A percentile compares a stretch with the other conserved stretches of the same genome.
Evolutionary conservation across 2,113 vertebrate species (phyloP).

Genomic region (Eleginops maclovinus): DNA sequence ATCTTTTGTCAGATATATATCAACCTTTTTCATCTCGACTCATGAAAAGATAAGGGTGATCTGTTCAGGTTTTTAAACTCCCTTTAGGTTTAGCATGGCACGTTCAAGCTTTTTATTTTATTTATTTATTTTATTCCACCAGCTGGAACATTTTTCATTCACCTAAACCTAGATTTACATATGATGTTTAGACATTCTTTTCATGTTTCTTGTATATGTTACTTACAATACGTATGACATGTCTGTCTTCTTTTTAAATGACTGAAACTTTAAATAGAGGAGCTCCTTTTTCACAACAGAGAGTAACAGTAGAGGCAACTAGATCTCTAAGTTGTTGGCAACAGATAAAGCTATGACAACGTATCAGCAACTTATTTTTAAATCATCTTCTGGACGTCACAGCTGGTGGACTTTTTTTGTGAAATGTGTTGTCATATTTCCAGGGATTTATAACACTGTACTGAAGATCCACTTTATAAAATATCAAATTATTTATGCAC

Average conservation of each 20-base stretch:
- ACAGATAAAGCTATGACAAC: background rate
- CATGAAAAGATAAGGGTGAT: too few relatives aligned
- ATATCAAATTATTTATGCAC: conserved; percentile 14
- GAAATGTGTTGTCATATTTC: conserved; percentile 13
- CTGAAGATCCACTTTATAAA: background rate
- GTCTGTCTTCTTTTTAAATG: background rate
- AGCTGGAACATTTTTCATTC: too few relatives aligned
- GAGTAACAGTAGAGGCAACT: conserved; percentile 56
- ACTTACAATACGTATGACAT: too few relatives aligned
- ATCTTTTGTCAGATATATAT: too few relatives aligned
- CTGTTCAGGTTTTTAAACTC: too few relatives aligned
- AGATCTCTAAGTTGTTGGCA: conserved; percentile 39
- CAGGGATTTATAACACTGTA: conserved; percentile 16
- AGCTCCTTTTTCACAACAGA: conserved; percentile 65
- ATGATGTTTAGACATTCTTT: too few relatives aligned
- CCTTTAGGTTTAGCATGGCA: too few relatives aligned
- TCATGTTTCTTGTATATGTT: too few relatives aligned
- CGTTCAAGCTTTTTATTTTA: too few relatives aligned
- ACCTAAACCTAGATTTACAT: too few relatives aligned
- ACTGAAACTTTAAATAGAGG: conserved; percentile 46
- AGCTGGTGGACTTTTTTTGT: conserved; percentile 1
- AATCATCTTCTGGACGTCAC: conserved; percentile 41
- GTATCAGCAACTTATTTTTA: conserved; percentile 32
- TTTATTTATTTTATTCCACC: too few relatives aligned
- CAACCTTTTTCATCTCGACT: too few relatives aligned